These are phyloP conservation scores for Pristionchus mayeri DNA, from an alignment of 2,888 invertebrate species.

Conservation along the genomic window DNA sequence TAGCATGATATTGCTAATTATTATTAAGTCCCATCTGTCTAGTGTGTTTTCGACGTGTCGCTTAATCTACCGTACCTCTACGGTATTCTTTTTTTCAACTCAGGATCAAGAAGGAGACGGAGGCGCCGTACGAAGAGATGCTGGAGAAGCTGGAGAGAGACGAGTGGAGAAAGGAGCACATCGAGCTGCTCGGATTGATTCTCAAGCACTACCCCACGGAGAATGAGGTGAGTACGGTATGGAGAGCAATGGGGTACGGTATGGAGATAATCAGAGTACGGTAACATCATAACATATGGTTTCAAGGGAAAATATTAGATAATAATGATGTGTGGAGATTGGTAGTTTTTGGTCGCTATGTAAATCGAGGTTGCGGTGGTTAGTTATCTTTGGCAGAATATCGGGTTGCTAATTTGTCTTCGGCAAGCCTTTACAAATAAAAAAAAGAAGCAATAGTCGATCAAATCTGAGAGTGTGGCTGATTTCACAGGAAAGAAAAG, in stretches of 20 bases:
- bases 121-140: background rate
- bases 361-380: too few species aligned
- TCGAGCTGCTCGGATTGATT: slow-evolving; percentile 8
- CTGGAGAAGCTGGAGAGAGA: slow-evolving; percentile 8
- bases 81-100: background rate
- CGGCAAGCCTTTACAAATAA: too few species aligned
- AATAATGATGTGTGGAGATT: too few species aligned
- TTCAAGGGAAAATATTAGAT: background rate
- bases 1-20: too few species aligned
- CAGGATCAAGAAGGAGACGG: slow-evolving; percentile 39
- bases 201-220: slow-evolving; percentile 38
- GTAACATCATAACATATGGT: background rate
- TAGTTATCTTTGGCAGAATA: too few species aligned
- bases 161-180: background rate
- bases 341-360: too few species aligned
- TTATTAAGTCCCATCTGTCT: too few species aligned
- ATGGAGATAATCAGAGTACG: too few species aligned
- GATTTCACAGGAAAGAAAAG: too few species aligned
- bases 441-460: too few species aligned
- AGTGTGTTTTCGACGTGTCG: background rate
- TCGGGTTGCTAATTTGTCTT: too few species aligned
- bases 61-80: background rate
- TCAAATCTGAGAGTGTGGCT: too few species aligned
- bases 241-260: background rate
- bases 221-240: slow-evolving; percentile 25